These are phyloP conservation scores for Danio aesculapii DNA, from an alignment of 2,797 vertebrate genomes.

Conservation along the genomic window DNA sequence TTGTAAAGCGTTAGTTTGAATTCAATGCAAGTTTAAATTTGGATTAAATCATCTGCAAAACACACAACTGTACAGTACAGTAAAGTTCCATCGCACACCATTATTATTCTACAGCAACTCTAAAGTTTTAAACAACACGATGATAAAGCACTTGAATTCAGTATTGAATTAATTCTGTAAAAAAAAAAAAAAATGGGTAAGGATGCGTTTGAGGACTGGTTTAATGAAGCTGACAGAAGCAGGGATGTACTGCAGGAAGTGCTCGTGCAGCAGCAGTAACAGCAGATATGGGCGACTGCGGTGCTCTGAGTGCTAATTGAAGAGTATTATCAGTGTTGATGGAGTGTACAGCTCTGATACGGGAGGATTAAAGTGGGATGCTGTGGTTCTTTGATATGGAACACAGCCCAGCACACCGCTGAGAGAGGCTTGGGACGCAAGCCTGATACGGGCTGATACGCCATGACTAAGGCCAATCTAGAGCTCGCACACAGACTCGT, in stretches of 20 bases:
- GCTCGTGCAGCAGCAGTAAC: conserved; percentile 17
- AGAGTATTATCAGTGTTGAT: conserved; percentile 58
- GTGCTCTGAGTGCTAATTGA: conserved; percentile 49
- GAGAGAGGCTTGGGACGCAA: conserved; percentile 33
- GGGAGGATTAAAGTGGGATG: conserved; percentile 44
- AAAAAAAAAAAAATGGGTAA: background rate
- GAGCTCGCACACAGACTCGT: conserved; percentile 3
- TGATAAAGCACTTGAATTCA: background rate
- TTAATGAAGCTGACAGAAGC: conserved; percentile 29
- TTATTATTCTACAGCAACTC: background rate
- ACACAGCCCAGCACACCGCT: conserved; percentile 46
- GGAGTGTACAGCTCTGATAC: conserved; percentile 51
- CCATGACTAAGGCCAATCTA: conserved; percentile 22
- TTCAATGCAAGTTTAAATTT: background rate
- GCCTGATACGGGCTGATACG: conserved; percentile 42
- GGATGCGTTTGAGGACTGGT: conserved; percentile 13
- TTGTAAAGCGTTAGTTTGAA: background rate
- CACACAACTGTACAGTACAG: background rate
- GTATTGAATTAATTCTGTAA: no score
- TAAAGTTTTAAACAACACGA: background rate
- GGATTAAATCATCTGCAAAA: background rate
- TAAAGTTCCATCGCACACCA: background rate
- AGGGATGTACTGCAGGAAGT: conserved; percentile 22
- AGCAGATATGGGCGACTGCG: conserved; percentile 33
- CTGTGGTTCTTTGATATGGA: conserved; percentile 50